Base-by-base conservation (phyloP, 1,140 invertebrate genomes). In the Bombus impatiens region DNA sequence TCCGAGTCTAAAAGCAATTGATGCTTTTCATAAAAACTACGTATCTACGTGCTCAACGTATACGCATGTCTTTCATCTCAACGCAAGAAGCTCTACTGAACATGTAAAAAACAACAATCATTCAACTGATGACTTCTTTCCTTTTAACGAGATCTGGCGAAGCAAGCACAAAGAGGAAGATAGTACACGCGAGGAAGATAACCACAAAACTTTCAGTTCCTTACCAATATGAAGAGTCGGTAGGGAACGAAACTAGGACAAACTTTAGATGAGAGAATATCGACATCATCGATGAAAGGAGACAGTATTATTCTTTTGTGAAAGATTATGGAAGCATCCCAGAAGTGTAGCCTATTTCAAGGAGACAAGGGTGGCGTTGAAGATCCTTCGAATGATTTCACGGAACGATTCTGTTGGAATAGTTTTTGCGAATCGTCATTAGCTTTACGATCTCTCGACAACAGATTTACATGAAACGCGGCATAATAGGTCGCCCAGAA, bases 381-480 rank as follows among this genome's bases (percentile, higher is more conserved):
- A 42, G 44, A 32, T 53, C 32, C 22, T 12, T 32, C 40, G 25
- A 25, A 44, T 79, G 65, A 70, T 82, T 87, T 84, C 67, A 53
- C 44, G 6, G 72, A 42, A 82, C 62, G 22, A 84, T 84, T 68
- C 59, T 18, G 42, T 65, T 3, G 22, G 8, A 35, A 70, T 71
- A 40, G 13, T 91, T 87, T 88, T 89, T 77, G 68, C 78, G 62
- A 83, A 87, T 89, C 89, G 84, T 92, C 90, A 92, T 94, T 92
- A 93, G 89, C 88, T 94, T 94, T 93, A 93, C 86, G 92, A 93
- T 92, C 88, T 53, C 70, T 68, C 86, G 78, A 70, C 87, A 74
- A 75, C 88, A 87, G 91, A 94, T 93, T 91, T 90, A 91, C 89
- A 93, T 93, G 90, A 91, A 88, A 82, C 87, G 77, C 37, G 10